phyloP scores from a whole-genome alignment of 1,140 invertebrate genomes.

The Drosophila nebulosa region DNA sequence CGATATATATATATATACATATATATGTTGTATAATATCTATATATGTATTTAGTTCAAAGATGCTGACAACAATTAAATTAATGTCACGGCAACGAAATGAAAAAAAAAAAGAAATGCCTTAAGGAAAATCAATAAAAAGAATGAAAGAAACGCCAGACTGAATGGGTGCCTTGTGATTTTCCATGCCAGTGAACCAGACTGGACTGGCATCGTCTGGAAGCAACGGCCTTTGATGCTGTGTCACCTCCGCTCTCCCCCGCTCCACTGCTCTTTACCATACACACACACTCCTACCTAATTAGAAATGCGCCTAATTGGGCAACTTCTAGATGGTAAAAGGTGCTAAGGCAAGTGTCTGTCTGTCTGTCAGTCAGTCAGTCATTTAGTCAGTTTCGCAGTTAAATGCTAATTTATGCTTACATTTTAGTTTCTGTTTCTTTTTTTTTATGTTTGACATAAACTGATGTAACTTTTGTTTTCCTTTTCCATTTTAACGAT shows the following conservation, averaged over 20 bases:
- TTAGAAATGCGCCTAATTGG: slow-evolving; percentile 66
- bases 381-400: slow-evolving; percentile 34
- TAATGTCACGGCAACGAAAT: slow-evolving; percentile 61
- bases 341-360: slow-evolving; percentile 32
- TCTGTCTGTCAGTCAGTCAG: not conserved
- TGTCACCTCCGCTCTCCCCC: slow-evolving; percentile 22
- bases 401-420: slow-evolving; percentile 66
- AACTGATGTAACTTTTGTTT: slow-evolving; percentile 75
- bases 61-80: slow-evolving; percentile 79
- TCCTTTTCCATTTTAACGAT: slow-evolving; percentile 46
- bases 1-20: not conserved
- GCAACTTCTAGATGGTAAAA: slow-evolving; percentile 40
- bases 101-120: slow-evolving; percentile 26
- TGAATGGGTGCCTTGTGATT: slow-evolving; percentile 41
- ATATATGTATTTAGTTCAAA: slow-evolving; percentile 53
- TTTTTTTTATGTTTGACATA: slow-evolving; percentile 16
- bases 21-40: not conserved
- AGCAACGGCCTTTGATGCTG: slow-evolving; percentile 17
- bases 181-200: slow-evolving; percentile 65
- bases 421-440: not conserved
- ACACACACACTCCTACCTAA: slow-evolving; percentile 18
- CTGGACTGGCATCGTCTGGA: slow-evolving; percentile 28
- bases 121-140: slow-evolving; percentile 61
- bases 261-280: slow-evolving; percentile 13
- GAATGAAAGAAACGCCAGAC: slow-evolving; percentile 31